phyloP scores from a whole-genome alignment of 2,797 vertebrate species.

The Salmo trutta region DNA sequence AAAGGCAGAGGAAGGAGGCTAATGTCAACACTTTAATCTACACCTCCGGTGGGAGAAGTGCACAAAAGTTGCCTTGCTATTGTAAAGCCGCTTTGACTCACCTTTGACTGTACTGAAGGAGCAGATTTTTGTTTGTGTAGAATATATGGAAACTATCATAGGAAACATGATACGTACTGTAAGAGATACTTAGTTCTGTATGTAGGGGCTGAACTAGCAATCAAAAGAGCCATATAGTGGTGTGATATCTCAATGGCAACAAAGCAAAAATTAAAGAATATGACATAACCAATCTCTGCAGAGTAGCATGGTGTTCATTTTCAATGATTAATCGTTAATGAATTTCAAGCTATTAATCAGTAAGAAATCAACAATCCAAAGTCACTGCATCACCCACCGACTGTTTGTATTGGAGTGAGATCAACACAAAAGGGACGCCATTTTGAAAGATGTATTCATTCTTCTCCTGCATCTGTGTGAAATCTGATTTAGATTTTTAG shows the following conservation, averaged over 20 bases:
- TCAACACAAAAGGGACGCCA: constrained; percentile 18
- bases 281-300: too few species aligned
- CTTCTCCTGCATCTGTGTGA: constrained; percentile 30
- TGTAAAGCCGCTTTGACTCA: not conserved
- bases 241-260: too few species aligned
- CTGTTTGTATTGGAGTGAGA: constrained; percentile 15
- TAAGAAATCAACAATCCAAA: not conserved
- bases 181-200: not conserved
- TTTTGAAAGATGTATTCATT: constrained; percentile 15
- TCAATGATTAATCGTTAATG: not conserved
- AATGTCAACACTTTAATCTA: not conserved
- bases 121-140: not conserved
- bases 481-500: constrained; percentile 41
- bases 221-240: not conserved
- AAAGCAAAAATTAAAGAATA: too few species aligned
- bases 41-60: not conserved
- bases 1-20: not conserved
- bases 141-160: not conserved
- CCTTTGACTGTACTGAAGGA: too few species aligned
- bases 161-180: not conserved
- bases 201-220: not conserved
- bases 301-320: too few species aligned
- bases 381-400: not conserved
- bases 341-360: not conserved
- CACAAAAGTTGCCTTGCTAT: not conserved